Base-by-base conservation (phyloP, 1,140 invertebrate species). In the Bombus pyrosoma region DNA sequence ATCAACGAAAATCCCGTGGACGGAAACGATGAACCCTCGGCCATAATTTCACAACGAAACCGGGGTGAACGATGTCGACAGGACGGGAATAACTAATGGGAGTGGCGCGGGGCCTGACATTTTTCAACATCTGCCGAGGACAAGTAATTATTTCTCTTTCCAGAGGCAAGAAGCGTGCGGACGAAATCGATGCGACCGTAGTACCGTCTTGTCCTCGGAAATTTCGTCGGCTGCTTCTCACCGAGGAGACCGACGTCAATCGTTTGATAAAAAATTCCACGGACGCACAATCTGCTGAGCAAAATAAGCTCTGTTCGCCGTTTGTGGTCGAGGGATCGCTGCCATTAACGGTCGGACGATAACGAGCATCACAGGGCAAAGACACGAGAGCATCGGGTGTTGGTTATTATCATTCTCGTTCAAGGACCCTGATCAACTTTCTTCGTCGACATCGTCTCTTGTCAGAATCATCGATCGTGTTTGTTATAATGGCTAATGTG, bases 371-470 rank as follows among this genome's bases (percentile, higher is more conserved):
- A 32, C 13, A 66, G 75, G 75, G 64, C 82, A 78, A 78, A 84
- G 75, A 68, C 75, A 68, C 75, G 57, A 12, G 9, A 25, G 34
- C 71, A 62, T 47, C 39, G 71, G 57, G 13, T 76, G 69, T 28
- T 18, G 77, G 62, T 75, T 15, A 59, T 68, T 78, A 81, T 87
- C 81, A 72, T 76, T 75, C 82, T 74, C 74, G 41, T 88, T 87
- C 89, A 91, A 93, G 93, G 93, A 92, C 93, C 91, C 91, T 92
- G 92, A 91, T 92, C 91, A 92, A 94, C 92, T 94, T 94, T 94
- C 93, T 93, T 92, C 89, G 90, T 85, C 90, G 89, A 91, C 90
- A 87, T 90, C 90, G 87, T 87, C 92, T 91, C 88, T 87, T 81
- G 91, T 91, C 93, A 3, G 13, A 68, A 34, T 18, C 32, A 15